Conservation (phyloP, 2,888 invertebrate genomes). For the Gastracanthus pulcherrimus region DNA sequence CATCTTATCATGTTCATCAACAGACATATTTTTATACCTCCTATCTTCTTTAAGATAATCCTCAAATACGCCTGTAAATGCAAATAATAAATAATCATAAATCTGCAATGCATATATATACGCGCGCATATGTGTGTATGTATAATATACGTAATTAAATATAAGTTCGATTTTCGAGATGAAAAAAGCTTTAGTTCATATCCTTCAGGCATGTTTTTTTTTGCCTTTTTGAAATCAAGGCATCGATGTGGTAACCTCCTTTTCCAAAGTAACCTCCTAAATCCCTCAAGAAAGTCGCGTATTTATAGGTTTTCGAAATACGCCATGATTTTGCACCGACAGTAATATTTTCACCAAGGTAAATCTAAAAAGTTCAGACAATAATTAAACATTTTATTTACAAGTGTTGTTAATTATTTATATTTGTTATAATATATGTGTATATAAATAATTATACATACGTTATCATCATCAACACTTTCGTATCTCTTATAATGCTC, state of each 20-base stretch:
- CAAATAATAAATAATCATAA: too few relatives aligned
- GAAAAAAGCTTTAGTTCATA: too few relatives aligned
- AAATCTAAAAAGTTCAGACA: not conserved
- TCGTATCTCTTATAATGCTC: not conserved
- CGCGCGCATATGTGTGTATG: too few relatives aligned
- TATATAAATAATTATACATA: not conserved
- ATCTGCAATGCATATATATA: not conserved
- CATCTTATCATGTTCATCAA: too few relatives aligned
- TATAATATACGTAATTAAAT: too few relatives aligned
- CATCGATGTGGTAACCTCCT: not conserved
- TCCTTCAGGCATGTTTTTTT: too few relatives aligned
- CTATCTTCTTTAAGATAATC: too few relatives aligned
- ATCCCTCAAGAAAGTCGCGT: not conserved
- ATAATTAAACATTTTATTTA: not conserved
- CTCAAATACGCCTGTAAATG: too few relatives aligned
- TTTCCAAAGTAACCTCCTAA: not conserved
- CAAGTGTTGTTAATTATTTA: not conserved
- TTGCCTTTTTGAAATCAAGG: not conserved
- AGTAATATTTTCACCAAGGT: not conserved
- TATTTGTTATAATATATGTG: too few relatives aligned
- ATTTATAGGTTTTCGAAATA: not conserved
- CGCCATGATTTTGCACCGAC: not conserved
- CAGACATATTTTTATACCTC: too few relatives aligned
- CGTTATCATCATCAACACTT: not conserved
- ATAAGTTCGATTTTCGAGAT: too few relatives aligned